Base-by-base conservation (phyloP, 1,140 invertebrate species). In the Vanessa tameamea region DNA sequence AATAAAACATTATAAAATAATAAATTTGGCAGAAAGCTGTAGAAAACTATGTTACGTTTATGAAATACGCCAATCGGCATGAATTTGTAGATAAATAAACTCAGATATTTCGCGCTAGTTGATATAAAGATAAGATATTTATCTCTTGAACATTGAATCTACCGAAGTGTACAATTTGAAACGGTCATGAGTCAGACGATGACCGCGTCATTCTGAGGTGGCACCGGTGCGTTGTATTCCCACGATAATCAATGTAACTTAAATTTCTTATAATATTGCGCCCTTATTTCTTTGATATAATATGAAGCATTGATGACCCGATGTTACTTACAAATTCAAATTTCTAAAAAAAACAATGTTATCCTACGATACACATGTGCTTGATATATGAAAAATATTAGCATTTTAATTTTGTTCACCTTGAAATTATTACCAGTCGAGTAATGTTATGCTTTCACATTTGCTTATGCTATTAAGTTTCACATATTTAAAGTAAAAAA, bases 101-200 rank as follows among this genome's bases (percentile, higher is more conserved):
- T n/a, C 37, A 43, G 8, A 43, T 23, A 12, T 61, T 61, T 61
- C 14, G 31, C 57, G 31, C 14, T 23, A 61, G 57, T 61, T n/a
- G 15, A 37, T 61, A 57, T 23, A 57, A 57, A 26, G 53, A 57
- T 57, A 57, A 57, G 53, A 23, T 57, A 13, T 26, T 23, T 57
- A 57, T 55, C 51, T 55, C 20, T 23, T 13, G 12, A 23, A 57
- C 2, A 23, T 26, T 37, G 26, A 15, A 57, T n/a, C 14, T 1
- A 61, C 2, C 14, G 13, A 61, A 61, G 15, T 61, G 15, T 37
- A 37, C 31, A 14, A n/a, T 61, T 37, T 61, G 14, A 61, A 31
- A 37, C 15, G 23, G 12, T 37, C 6, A 13, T 61, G 26, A 61
- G 57, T 61, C 57, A 61, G 57, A 13, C 26, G 26, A 5, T 16